A percentile compares a stretch with the other conserved stretches of the same genome.
phyloP scores from a whole-genome alignment of 2,113 vertebrate species.

The Axis porcinus region DNA sequence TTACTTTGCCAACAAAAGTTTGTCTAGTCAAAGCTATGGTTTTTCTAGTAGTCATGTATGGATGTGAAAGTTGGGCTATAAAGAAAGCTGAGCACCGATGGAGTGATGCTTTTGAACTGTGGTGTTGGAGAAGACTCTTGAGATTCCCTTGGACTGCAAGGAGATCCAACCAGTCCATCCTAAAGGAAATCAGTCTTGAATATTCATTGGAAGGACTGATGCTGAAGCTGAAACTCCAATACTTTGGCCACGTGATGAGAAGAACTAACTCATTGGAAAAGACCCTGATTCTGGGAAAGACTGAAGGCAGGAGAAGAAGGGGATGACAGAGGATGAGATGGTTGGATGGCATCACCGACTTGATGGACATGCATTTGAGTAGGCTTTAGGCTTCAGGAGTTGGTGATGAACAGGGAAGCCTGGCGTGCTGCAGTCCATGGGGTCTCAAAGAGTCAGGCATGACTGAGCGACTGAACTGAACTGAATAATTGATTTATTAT shows the following conservation, averaged over 20 bases:
- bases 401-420: neutral
- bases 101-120: neutral
- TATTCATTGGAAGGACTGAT: neutral
- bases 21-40: neutral
- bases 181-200: neutral
- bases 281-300: neutral
- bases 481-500: neutral
- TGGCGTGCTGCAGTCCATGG: neutral
- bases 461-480: neutral
- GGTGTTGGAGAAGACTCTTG: neutral
- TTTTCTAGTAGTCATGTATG: neutral
- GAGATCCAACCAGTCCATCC: neutral
- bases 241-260: neutral
- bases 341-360: rapidly evolving
- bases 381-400: neutral
- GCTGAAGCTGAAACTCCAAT: neutral
- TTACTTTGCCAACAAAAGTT: neutral
- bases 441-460: neutral
- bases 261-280: neutral
- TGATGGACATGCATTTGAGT: neutral
- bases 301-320: neutral
- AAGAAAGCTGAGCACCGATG: neutral
- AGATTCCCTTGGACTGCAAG: neutral
- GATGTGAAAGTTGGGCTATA: neutral
- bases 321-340: neutral